A percentile compares a stretch with the other conserved stretches of the same genome.
These are phyloP conservation scores for Strigamia transsilvanica DNA, from an alignment of 2,888 invertebrate species.

Conservation along the genomic window DNA sequence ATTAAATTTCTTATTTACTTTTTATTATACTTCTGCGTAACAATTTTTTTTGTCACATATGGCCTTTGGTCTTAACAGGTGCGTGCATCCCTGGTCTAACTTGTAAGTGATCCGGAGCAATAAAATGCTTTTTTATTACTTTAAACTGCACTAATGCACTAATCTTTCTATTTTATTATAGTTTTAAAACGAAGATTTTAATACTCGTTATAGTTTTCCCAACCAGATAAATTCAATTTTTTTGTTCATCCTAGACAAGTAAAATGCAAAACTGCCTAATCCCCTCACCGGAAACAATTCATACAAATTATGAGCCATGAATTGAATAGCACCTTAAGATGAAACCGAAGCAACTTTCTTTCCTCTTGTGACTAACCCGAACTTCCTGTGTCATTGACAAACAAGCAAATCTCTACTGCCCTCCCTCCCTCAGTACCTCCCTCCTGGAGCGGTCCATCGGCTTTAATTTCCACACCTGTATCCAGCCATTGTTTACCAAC, in stretches of 20 bases:
- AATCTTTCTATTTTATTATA: too few relatives aligned
- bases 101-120: too few relatives aligned
- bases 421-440: too few relatives aligned
- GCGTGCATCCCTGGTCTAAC: too few relatives aligned
- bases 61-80: too few relatives aligned
- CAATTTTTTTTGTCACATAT: too few relatives aligned
- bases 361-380: conserved; percentile 9
- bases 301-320: background rate
- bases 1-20: too few relatives aligned
- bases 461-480: conserved; percentile 12
- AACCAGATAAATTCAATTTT: background rate
- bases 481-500: background rate
- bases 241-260: background rate
- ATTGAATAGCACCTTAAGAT: background rate
- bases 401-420: background rate
- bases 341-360: background rate
- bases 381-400: conserved; percentile 5
- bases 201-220: too few relatives aligned
- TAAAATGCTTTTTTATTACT: too few relatives aligned
- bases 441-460: background rate
- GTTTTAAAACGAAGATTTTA: too few relatives aligned
- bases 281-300: background rate
- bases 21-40: too few relatives aligned
- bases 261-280: background rate
- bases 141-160: too few relatives aligned